Evolutionary conservation across 2,888 invertebrate species (phyloP).

Genomic region (Odontothrips loti): DNA sequence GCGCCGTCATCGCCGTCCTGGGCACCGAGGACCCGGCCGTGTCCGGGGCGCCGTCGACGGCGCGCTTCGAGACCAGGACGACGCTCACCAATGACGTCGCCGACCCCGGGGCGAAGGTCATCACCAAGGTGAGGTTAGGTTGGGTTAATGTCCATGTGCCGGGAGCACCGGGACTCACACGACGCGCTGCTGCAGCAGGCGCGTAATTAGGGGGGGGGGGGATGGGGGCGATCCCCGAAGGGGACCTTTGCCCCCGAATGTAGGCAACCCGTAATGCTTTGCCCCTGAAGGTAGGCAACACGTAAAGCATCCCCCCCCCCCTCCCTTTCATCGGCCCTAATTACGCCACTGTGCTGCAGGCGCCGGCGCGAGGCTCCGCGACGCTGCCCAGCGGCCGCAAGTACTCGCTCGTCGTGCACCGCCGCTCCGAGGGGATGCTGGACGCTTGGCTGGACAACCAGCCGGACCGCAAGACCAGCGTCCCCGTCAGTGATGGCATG

Average conservation of each 20-base stretch:
- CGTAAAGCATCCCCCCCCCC: no score
- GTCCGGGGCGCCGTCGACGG: neutral
- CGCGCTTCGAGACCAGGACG: neutral
- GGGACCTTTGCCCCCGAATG: no score
- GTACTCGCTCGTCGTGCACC: neutral
- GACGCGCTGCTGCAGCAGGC: no score
- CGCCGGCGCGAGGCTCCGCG: neutral
- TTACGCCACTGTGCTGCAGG: no score
- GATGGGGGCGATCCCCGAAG: no score
- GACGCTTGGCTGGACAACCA: neutral
- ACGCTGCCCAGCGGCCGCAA: neutral
- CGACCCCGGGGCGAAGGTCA: neutral
- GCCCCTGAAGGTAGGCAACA: no score
- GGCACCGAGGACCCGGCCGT: neutral
- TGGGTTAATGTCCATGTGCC: no score
- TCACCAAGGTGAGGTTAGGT: neutral
- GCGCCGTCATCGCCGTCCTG: neutral
- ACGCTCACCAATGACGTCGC: neutral
- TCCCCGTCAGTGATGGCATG: neutral
- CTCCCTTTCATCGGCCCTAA: no score
- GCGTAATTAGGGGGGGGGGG: no score
- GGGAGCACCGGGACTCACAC: no score
- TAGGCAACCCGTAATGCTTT: no score
- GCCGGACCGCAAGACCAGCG: neutral
- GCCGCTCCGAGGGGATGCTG: neutral